Evolutionary conservation across 2,888 invertebrate species (phyloP).

Genomic region (Ommatoiulus sabulosus): DNA sequence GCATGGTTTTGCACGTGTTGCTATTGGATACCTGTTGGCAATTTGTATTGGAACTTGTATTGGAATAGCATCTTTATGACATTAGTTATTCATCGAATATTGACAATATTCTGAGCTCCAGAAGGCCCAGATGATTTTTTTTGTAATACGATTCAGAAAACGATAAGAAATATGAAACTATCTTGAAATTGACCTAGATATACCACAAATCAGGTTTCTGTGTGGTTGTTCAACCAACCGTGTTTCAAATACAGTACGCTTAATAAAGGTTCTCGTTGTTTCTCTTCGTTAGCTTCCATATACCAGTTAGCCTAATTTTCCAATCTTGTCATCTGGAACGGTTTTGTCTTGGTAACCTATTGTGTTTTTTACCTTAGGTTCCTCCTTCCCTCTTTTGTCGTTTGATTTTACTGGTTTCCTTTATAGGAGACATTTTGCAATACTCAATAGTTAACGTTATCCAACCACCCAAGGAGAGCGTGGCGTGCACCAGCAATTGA

Average conservation of each 20-base stretch:
- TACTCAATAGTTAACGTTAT: background rate
- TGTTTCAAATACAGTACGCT: background rate
- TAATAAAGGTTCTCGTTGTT: background rate
- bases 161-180: background rate
- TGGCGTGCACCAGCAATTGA: background rate
- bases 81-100: background rate
- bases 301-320: constrained; percentile 15
- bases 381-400: constrained; percentile 1
- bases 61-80: no score
- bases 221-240: background rate
- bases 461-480: background rate
- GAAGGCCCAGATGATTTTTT: background rate
- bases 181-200: background rate
- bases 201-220: background rate
- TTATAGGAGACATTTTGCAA: background rate
- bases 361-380: background rate
- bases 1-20: no score
- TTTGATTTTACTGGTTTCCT: background rate
- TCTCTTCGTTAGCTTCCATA: background rate
- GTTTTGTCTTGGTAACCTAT: constrained; percentile 7
- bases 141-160: background rate
- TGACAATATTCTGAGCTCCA: background rate
- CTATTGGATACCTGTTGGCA: no score
- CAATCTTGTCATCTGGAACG: background rate
- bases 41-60: background rate